phyloP scores from a whole-genome alignment of 1,140 invertebrate genomes.

The Leptopilina boulardi region DNA sequence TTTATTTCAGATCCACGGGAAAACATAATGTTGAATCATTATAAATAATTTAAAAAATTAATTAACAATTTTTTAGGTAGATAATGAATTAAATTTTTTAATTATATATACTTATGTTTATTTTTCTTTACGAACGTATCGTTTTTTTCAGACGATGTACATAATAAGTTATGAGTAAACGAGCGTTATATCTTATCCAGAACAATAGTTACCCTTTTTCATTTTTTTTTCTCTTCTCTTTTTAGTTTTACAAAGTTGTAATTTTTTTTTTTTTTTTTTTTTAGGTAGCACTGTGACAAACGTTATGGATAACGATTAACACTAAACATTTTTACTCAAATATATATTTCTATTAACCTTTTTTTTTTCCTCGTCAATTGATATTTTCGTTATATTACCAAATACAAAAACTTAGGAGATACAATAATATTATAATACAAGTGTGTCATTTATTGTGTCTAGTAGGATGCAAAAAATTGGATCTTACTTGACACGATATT shows the following conservation, averaged over 20 bases:
- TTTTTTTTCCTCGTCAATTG: conserved; percentile 69
- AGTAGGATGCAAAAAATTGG: conserved; percentile 61
- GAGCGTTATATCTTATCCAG: conserved; percentile 72
- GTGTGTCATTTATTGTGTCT: conserved; percentile 67
- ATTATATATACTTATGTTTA: conserved; percentile 74
- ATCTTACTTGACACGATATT: conserved; percentile 66
- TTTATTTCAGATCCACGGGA: no score
- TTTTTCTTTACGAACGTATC: conserved; percentile 73
- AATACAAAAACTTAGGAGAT: conserved; percentile 75
- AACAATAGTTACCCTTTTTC: no score
- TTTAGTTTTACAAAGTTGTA: conserved; percentile 37
- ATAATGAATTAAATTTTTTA: conserved; percentile 44
- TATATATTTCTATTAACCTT: conserved; percentile 73
- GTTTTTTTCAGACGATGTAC: conserved; percentile 70
- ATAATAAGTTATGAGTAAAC: conserved; percentile 76
- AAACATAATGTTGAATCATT: no score
- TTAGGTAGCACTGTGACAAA: no score
- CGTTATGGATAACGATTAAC: conserved; percentile 72
- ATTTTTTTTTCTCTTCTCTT: no score
- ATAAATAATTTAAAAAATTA: no score
- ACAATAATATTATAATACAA: conserved; percentile 73
- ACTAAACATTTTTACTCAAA: conserved; percentile 72
- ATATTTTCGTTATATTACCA: conserved; percentile 71
- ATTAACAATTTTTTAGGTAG: no score
- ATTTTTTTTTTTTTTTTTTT: no score